Conservation (phyloP, 2,113 vertebrate genomes). For the Orycteropus afer region DNA sequence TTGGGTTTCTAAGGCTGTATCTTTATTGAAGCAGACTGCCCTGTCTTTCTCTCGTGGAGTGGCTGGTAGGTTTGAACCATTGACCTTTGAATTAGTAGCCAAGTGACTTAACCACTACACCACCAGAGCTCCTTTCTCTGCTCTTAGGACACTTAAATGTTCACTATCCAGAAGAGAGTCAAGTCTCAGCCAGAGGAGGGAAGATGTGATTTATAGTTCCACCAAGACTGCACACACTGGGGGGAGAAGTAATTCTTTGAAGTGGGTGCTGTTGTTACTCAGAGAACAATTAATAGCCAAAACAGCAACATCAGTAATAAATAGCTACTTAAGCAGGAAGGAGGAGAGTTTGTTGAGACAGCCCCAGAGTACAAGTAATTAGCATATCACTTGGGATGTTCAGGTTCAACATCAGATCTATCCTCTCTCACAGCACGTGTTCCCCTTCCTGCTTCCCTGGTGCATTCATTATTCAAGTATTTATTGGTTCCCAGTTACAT, state of each 20-base stretch:
- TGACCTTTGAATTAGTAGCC: too few species aligned
- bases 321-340: not conserved
- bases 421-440: not conserved
- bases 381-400: not conserved
- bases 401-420: not conserved
- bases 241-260: not conserved
- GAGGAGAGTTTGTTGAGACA: not conserved
- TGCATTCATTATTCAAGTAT: not conserved
- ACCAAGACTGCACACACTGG: not conserved
- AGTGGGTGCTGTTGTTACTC: not conserved
- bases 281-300: not conserved
- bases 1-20: too few species aligned
- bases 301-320: not conserved
- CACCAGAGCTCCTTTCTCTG: too few species aligned
- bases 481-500: not conserved
- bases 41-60: too few species aligned
- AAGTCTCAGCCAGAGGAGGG: not conserved
- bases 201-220: not conserved
- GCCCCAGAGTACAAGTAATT: not conserved
- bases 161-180: slow-evolving; percentile 12
- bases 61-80: too few species aligned
- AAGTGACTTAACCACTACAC: too few species aligned
- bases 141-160: not conserved
- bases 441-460: not conserved
- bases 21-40: too few species aligned